Evolutionary conservation across 2,113 vertebrate species (phyloP).

Genomic region (Halichoerus grypus): DNA sequence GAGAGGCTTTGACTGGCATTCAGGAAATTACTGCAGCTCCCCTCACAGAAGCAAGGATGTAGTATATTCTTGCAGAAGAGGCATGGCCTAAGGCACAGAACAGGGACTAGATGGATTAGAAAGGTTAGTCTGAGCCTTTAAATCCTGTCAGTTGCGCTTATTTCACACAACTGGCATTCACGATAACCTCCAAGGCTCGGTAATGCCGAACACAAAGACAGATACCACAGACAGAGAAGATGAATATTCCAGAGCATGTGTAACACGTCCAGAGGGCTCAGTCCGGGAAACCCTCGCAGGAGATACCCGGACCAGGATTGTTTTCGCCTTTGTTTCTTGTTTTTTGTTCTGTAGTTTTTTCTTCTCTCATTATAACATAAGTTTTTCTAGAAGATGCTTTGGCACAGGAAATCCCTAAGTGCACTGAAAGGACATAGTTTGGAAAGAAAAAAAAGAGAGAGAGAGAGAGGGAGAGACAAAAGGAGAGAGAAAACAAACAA

Average conservation of each 20-base stretch:
- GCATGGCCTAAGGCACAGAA: conserved; percentile 64
- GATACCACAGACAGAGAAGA: conserved; percentile 62
- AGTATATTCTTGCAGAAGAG: conserved; percentile 1
- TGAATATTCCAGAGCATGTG: not conserved
- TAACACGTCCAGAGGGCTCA: not conserved
- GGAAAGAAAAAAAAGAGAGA: not conserved
- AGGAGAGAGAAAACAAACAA: not conserved
- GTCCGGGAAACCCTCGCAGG: not conserved
- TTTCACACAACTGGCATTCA: conserved; percentile 69
- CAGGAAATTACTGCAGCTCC: conserved; percentile 50
- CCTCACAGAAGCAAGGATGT: conserved; percentile 14
- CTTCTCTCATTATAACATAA: not conserved
- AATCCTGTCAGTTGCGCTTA: conserved; percentile 62
- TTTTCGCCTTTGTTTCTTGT: not conserved
- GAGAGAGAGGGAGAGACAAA: not conserved
- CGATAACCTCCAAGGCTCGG: conserved; percentile 55
- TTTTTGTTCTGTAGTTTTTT: not conserved
- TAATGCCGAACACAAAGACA: conserved; percentile 55
- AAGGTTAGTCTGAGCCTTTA: conserved; percentile 68
- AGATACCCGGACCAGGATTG: not conserved
- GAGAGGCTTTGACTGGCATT: conserved; percentile 64
- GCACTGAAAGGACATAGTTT: not conserved
- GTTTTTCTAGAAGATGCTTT: conserved; percentile 24
- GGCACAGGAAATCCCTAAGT: not conserved
- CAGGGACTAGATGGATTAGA: conserved; percentile 68